Base-by-base conservation (phyloP, 2,888 invertebrate genomes). In the Drosophila tripunctata region DNA sequence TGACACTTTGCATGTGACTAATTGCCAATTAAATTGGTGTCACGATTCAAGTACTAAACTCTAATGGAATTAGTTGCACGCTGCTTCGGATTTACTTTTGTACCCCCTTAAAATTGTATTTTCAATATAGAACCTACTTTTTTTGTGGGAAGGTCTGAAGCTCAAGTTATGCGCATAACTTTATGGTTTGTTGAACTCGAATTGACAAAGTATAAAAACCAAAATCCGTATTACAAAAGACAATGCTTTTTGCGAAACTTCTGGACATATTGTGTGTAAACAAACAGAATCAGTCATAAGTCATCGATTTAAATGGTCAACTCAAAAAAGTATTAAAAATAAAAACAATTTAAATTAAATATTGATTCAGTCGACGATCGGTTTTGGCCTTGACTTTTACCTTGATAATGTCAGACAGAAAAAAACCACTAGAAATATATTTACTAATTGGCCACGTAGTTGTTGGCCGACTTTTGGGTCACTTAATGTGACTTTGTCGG, bases 301-400 rank as follows among this genome's bases (percentile, higher is more conserved):
- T 30, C 27, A 8, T 30, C 24, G 45, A 56, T 14, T 33, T 50
- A 14, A 22, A 27, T 41, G 50, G 14, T 47, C 55, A 21, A 43
- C 33, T 1, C 21, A 10, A 36, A n/a, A n/a, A 3, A n/a, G 21
- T 40, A 52, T 4, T 51, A 36, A 58, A 40, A 69, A 19, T 27
- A 27, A 19, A 38, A 35, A 43, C 8, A 21, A 60, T 2, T 17
- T 3, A 22, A 57, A 56, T 15, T 21, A 21, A 61, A 52, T 66
- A 56, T 60, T 56, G 50, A 43, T 36, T 36, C 24, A 38, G 40
- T 22, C 15, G n/a, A 4, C 24, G 35, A 31, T 44, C 21, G 30
- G 54, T 15, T 48, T 35, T 51, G 80, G 66, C 86, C 88, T 86
- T 87, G 86, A 87, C 88, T 87, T 84, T 83, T 67, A 83, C 87